Evolutionary conservation across 2,113 vertebrate genomes (phyloP).

Genomic region (Aphyosemion australe): DNA sequence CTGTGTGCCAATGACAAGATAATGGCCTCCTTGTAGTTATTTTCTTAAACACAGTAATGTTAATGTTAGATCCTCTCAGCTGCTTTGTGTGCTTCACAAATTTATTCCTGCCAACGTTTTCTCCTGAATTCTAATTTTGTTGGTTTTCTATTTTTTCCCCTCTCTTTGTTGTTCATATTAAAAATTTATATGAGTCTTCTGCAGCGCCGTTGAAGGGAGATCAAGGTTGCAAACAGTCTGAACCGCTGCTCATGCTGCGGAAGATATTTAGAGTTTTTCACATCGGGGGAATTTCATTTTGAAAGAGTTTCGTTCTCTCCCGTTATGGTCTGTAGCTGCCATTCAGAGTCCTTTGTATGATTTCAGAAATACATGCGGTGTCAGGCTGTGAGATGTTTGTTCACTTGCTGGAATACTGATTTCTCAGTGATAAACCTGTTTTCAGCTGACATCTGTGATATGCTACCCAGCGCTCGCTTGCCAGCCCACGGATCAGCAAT

Average conservation of each 20-base stretch:
- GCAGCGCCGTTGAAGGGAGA: background rate
- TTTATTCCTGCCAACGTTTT: conserved; percentile 20
- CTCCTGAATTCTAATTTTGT: conserved; percentile 19
- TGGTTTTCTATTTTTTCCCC: conserved; percentile 21
- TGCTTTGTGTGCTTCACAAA: conserved; percentile 34
- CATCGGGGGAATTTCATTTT: conserved; percentile 1
- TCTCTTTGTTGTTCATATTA: conserved; percentile 31
- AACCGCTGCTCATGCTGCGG: conserved; percentile 21
- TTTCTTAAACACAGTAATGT: conserved; percentile 42
- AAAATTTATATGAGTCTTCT: conserved; percentile 11
- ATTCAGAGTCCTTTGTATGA: conserved; percentile 12
- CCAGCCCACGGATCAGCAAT: conserved; percentile 11
- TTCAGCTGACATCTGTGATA: conserved; percentile 37
- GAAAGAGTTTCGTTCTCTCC: background rate
- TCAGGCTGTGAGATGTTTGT: conserved; percentile 28
- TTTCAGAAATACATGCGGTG: conserved; percentile 35
- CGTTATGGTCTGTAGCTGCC: conserved; percentile 5
- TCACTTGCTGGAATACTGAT: conserved; percentile 37
- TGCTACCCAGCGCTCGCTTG: background rate
- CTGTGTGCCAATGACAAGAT: conserved; percentile 48
- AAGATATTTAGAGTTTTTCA: conserved; percentile 24
- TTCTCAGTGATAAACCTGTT: conserved; percentile 32
- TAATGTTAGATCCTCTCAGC: conserved; percentile 45
- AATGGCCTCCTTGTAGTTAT: conserved; percentile 50
- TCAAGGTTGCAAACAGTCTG: conserved; percentile 29